Evolutionary conservation across 2,113 vertebrate genomes (phyloP), one percentile per base, ranked within the genome.

Genomic region (Seriola quinqueradiata): DNA sequence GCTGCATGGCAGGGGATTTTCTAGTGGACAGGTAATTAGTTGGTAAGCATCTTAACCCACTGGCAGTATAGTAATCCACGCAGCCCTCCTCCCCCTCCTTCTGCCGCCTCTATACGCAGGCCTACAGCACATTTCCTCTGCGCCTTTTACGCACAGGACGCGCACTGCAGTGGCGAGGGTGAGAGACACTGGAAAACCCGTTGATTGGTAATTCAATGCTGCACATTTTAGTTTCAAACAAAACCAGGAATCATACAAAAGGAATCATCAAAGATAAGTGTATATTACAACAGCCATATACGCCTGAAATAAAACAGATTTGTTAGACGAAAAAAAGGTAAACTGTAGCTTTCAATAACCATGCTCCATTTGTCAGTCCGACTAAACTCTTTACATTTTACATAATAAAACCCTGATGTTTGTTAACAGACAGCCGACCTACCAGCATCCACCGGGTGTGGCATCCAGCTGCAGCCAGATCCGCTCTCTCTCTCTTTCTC

Each of bases 21-120:
- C 90, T 48, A 78, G 90, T 90, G 82, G 84, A 86, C 81, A 90
- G 93, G 93, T 92, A 95, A 94, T 93, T 93, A 95, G 92, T 92
- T 92, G 21, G 83, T 95, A 95, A 94, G 95, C 94, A 94, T 93
- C 94, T 96, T 95, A 95, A 93, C 90, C 90, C 88, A 85, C 68
- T 95, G 84, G 89, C 34, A 74, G 76, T 72, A 85, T 85, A 93
- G 91, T 95, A 94, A 95, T 95, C 94, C 91, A 91, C 66, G 75
- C 79, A 25, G 32, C 77, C 82, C 82, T 89, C 81, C 83, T 84
- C 89, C 86, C 54, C 68, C 89, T 90, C 89, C 84, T 89, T 77
- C 88, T 87, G 81, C 70, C 69, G 74, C 79, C 28, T 75, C 75
- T 25, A 17, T 38, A 38, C 36, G 36, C 68, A 65, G 82, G 48